Evolutionary conservation across 2,113 vertebrate species (phyloP).

Genomic region (Propithecus coquereli): DNA sequence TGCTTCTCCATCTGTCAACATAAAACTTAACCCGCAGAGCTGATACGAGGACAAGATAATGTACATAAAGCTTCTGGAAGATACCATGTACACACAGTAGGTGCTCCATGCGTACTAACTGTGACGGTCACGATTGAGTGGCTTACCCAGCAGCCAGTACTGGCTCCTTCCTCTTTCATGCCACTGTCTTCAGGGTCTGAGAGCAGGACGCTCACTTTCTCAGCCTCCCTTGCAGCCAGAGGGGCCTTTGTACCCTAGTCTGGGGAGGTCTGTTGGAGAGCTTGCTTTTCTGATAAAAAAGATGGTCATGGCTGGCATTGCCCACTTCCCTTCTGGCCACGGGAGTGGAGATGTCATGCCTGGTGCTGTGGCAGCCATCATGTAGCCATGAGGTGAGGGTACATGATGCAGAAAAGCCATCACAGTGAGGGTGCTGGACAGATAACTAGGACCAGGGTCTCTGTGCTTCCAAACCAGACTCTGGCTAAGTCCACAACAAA

Average conservation of each 20-base stretch:
- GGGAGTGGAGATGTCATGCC: neutral
- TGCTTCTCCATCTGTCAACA: neutral
- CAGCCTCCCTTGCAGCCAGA: neutral
- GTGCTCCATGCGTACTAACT: neutral
- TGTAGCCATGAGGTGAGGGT: neutral
- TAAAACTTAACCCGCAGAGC: neutral
- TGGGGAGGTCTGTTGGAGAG: neutral
- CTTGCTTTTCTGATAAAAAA: neutral
- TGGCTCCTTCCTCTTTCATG: neutral
- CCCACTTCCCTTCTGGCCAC: neutral
- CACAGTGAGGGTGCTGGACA: neutral
- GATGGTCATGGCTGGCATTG: neutral
- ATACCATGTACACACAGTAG: neutral
- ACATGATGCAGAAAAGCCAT: neutral
- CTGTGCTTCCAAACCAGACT: neutral
- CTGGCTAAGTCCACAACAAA: too few species aligned
- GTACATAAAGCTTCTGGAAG: neutral
- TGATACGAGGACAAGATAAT: neutral
- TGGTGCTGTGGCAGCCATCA: slow-evolving; percentile 3
- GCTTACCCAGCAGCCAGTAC: neutral
- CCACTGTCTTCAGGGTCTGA: neutral
- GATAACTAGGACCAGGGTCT: neutral
- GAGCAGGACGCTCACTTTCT: neutral
- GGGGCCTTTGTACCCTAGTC: neutral
- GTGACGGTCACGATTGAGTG: neutral